phyloP scores from a whole-genome alignment of 37 sponge, comb jelly and placozoan genomes.

The Cliona cf. orientalis region DNA sequence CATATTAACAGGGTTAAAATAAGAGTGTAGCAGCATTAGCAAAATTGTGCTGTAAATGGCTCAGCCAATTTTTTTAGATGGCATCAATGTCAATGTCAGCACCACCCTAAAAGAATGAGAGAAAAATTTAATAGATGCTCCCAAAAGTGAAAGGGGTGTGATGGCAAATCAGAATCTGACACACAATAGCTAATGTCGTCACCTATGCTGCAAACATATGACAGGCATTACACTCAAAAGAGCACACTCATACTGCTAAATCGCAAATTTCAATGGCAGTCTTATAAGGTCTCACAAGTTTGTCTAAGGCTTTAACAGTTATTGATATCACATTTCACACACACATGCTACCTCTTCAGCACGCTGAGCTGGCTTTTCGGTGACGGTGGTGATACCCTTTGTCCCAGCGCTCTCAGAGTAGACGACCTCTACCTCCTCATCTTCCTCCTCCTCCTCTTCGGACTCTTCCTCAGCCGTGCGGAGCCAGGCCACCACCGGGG shows the following conservation, averaged over 20 bases:
- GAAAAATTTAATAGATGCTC: too few relatives aligned
- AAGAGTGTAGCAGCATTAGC: background rate
- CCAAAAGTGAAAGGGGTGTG: too few relatives aligned
- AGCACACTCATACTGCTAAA: background rate
- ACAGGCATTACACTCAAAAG: background rate
- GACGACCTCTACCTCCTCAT: slow-evolving; percentile 61
- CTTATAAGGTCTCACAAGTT: too few relatives aligned
- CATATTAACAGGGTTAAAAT: background rate
- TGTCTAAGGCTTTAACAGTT: background rate
- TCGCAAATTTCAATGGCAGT: too few relatives aligned
- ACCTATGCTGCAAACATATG: background rate
- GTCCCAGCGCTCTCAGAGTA: slow-evolving; percentile 25
- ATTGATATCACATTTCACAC: too few relatives aligned
- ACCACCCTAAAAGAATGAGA: background rate
- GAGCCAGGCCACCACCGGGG: slow-evolving; percentile 90
- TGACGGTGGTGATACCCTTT: slow-evolving; percentile 2
- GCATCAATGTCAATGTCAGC: slow-evolving; percentile 56
- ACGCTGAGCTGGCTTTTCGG: background rate
- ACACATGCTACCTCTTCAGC: too few relatives aligned
- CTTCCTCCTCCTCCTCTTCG: slow-evolving; percentile 80
- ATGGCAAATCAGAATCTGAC: too few relatives aligned
- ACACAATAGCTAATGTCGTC: too few relatives aligned
- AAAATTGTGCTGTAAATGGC: background rate
- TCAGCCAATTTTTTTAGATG: slow-evolving; percentile 23
- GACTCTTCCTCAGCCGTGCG: slow-evolving; percentile 95